Conservation (phyloP, 2,113 vertebrate species). For the Pandion haliaetus region DNA sequence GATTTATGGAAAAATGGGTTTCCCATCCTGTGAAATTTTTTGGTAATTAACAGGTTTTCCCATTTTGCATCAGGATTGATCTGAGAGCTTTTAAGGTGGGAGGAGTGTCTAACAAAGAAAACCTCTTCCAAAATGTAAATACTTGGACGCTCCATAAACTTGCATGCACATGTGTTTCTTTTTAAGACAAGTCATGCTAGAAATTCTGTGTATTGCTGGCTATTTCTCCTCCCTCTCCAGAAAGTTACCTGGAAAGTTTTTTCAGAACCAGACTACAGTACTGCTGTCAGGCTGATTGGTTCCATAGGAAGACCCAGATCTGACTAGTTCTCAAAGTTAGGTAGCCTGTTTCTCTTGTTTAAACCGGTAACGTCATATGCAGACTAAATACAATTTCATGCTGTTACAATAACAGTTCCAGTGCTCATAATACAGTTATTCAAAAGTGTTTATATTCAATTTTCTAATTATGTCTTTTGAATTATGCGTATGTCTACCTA, state of each 20-base stretch:
- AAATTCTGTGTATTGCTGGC: neutral
- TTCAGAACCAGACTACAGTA: neutral
- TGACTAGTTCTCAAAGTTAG: neutral
- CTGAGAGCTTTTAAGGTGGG: neutral
- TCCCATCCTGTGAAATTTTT: neutral
- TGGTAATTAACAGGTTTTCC: neutral
- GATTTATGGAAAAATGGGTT: neutral
- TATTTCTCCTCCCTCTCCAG: neutral
- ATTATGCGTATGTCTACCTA: neutral
- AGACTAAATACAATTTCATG: neutral
- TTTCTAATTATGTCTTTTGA: neutral
- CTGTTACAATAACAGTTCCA: neutral
- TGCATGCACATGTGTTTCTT: fast-evolving
- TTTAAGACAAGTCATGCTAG: neutral
- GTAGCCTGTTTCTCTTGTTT: neutral
- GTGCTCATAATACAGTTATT: neutral
- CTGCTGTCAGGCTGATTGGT: neutral
- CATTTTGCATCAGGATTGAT: neutral
- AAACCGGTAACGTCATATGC: neutral
- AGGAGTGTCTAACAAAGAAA: neutral
- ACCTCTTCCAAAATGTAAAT: neutral
- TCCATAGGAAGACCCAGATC: neutral
- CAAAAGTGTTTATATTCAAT: neutral
- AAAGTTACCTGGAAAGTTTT: neutral
- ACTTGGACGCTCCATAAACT: neutral